These are phyloP conservation scores for Lerista edwardsae DNA, from an alignment of 2,797 vertebrate species.

Conservation along the genomic window DNA sequence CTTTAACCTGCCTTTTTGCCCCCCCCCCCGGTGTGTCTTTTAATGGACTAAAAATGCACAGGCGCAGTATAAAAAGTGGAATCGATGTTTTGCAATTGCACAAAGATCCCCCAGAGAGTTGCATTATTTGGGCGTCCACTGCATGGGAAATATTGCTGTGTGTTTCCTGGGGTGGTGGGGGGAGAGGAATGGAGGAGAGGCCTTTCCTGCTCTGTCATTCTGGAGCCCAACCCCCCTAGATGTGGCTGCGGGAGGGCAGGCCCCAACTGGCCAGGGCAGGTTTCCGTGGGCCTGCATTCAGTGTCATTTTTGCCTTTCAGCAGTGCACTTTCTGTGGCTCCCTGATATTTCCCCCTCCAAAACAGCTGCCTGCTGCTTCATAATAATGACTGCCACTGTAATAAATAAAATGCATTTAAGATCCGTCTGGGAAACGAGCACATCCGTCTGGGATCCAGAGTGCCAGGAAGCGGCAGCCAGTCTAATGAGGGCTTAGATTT, in stretches of 20 bases:
- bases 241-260: not conserved
- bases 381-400: slow-evolving; percentile 14
- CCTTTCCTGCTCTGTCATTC: not conserved
- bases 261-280: accelerated
- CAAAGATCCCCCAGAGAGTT: not conserved
- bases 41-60: too few relatives aligned
- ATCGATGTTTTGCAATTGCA: too few relatives aligned
- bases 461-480: slow-evolving; percentile 64
- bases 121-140: not conserved
- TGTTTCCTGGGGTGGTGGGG: not conserved
- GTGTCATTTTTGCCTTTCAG: too few relatives aligned
- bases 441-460: slow-evolving; percentile 64
- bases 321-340: not conserved
- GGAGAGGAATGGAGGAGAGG: not conserved
- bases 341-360: not conserved
- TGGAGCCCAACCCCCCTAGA: not conserved
- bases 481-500: slow-evolving; percentile 64
- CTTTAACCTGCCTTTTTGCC: too few relatives aligned
- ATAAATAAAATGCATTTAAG: slow-evolving; percentile 55
- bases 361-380: slow-evolving; percentile 14
- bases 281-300: not conserved
- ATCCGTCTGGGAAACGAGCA: slow-evolving; percentile 46
- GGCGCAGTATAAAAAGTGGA: too few relatives aligned
- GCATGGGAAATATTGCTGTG: not conserved
- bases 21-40: too few relatives aligned